Conservation (phyloP, 2,113 vertebrate species). For the Entelurus aequoreus region DNA sequence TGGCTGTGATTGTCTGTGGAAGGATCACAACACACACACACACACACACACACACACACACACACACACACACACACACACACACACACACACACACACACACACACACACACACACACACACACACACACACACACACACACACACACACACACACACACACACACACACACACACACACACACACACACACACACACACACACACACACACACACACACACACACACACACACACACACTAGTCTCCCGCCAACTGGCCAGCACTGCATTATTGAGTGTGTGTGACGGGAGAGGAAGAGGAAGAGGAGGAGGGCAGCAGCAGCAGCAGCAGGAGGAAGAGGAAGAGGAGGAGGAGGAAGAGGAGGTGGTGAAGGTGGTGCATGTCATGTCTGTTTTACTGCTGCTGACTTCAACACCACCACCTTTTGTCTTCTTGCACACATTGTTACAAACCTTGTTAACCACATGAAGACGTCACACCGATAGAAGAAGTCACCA, state of each 20-base stretch:
- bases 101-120: conserved; percentile 30
- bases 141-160: conserved; percentile 41
- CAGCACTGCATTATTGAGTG: conserved; percentile 74
- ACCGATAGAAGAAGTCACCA: no score
- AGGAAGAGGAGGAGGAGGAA: conserved; percentile 2
- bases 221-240: no score
- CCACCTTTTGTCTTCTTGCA: no score
- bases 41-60: conserved; percentile 48
- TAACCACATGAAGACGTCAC: no score
- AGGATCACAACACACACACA: conserved; percentile 55
- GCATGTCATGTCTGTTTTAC: background rate
- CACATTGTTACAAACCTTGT: no score
- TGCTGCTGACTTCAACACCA: background rate
- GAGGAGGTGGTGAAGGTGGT: background rate
- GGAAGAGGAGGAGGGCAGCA: background rate
- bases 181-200: conserved; percentile 45
- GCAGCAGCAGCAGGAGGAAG: conserved; percentile 2
- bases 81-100: conserved; percentile 41
- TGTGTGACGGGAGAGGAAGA: conserved; percentile 42
- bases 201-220: no score
- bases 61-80: conserved; percentile 45
- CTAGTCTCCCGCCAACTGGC: conserved; percentile 47
- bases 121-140: conserved; percentile 29
- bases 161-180: conserved; percentile 48
- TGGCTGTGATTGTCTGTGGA: conserved; percentile 61